Percentiles rank a stretch among this genome's conserved stretches.
Evolutionary conservation across 2,888 invertebrate genomes (phyloP).

Genomic region (Platerodrilus igneus): DNA sequence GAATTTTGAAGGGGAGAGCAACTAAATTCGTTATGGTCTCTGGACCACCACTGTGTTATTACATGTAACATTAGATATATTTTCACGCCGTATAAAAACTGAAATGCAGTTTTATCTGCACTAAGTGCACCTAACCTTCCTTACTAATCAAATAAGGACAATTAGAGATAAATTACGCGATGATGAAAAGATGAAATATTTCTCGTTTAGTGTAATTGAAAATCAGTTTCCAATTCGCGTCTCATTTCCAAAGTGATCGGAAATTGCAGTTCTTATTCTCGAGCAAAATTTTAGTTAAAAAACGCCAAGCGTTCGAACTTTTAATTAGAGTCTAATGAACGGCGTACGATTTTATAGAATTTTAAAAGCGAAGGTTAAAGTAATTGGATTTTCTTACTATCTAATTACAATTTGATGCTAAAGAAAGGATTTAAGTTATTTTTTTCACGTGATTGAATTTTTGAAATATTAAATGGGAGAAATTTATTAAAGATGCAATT

Average conservation of each 20-base stretch:
- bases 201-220: conserved; percentile 27
- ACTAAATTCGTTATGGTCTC: conserved; percentile 30
- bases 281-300: conserved; percentile 29
- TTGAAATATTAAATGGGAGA: too few relatives aligned
- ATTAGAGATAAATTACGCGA: conserved; percentile 20
- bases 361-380: background rate
- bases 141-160: conserved; percentile 19
- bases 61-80: too few relatives aligned
- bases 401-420: too few relatives aligned
- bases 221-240: conserved; percentile 42
- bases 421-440: too few relatives aligned
- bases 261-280: conserved; percentile 41
- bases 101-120: too few relatives aligned
- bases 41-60: conserved; percentile 22
- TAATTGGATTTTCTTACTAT: too few relatives aligned
- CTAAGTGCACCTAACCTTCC: too few relatives aligned
- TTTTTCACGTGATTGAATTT: too few relatives aligned
- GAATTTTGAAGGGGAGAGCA: conserved; percentile 29
- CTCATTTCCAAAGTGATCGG: conserved; percentile 43
- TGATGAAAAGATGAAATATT: conserved; percentile 20
- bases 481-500: too few relatives aligned
- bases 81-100: too few relatives aligned
- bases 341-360: background rate
- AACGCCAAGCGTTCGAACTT: conserved; percentile 19
- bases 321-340: conserved; percentile 16